Base-by-base conservation (phyloP, 2,113 vertebrate species). In the Chamaea fasciata region DNA sequence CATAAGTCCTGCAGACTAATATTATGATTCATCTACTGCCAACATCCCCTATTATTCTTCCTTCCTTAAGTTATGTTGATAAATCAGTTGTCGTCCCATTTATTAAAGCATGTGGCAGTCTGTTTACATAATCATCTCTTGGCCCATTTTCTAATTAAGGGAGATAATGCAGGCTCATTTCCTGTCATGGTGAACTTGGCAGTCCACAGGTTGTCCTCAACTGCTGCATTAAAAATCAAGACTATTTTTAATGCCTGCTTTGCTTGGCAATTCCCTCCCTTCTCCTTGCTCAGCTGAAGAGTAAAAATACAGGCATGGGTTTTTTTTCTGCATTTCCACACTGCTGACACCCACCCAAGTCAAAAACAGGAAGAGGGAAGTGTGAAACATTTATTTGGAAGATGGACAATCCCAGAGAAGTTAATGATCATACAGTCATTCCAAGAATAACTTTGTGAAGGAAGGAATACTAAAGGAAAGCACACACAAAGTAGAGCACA, bases 71-170 rank as follows among this genome's bases (percentile, higher is more conserved):
- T 88, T 83, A 68, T 37, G n/a, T 73, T 92, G 89, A 94, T 94
- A 87, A 78, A 96, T 96, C 89, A 88, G 53, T 94, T 94, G 80
- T 83, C n/a, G 95, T 91, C 35, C 30, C 37, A 50, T 55, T 91
- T 84, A 94, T 46, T 92, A 86, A 83, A 80, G 67, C 53, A 50
- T 65, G 59, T 55, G 59, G 59, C 37, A 84, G 74, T 62, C 82
- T 83, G 68, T 80, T 96, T 93, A 90, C 90, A 94, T 74, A 90
- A 83, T 96, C 52, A 96, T 70, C 21, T 65, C 31, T 84, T 93
- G 59, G 89, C 14, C 89, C 19, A 76, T 95, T 96, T 97, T 96
- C 77, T 91, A 95, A 96, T 97, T 94, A 87, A 87, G 52, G 88
- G 44, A 91, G 64, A 89, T 93, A 94, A 91, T 82, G 67, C 74